Evolutionary conservation across 1,140 invertebrate species (phyloP).

Genomic region (Prorops nasuta): DNA sequence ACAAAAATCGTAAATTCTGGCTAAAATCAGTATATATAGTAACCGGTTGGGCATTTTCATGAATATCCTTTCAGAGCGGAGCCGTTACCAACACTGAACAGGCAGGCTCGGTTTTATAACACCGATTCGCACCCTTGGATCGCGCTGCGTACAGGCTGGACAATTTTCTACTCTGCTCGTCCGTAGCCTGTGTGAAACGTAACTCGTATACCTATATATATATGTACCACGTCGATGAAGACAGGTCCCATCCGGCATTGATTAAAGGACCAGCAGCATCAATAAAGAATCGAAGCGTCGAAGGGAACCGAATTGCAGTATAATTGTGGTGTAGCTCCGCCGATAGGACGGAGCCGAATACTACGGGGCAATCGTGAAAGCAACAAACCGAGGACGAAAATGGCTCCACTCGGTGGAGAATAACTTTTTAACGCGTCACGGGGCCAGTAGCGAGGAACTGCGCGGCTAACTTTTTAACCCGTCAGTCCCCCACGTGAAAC

Average conservation of each 20-base stretch:
- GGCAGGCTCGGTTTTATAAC: no score
- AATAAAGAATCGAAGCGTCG: constrained; percentile 24
- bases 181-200: neutral
- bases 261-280: constrained; percentile 23
- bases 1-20: no score
- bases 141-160: no score
- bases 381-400: neutral
- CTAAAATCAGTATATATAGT: no score
- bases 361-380: no score
- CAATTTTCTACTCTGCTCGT: no score
- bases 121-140: no score
- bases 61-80: no score
- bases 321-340: constrained; percentile 14
- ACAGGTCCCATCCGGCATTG: constrained; percentile 13
- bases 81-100: no score
- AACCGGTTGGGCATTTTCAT: no score
- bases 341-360: neutral
- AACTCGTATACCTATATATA: no score
- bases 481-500: no score
- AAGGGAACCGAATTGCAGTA: constrained; percentile 12
- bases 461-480: constrained; percentile 11
- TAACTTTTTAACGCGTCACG: constrained; percentile 6
- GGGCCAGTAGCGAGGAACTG: neutral
- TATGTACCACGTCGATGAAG: constrained; percentile 4
- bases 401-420: neutral